phyloP scores from a whole-genome alignment of 2,113 vertebrate species.

The Sapajus apella region DNA sequence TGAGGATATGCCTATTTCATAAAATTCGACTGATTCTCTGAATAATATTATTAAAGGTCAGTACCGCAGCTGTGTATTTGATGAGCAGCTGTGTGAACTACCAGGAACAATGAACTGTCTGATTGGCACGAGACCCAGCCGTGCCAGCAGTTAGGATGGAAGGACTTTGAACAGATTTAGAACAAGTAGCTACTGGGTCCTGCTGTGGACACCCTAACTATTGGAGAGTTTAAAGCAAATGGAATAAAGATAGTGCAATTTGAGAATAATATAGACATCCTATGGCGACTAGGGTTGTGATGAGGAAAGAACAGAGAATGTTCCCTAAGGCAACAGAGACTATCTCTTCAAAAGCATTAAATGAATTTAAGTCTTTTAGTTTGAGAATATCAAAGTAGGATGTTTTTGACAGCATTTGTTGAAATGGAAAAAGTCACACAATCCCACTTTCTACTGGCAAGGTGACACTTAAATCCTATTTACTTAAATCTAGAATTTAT shows the following conservation, averaged over 20 bases:
- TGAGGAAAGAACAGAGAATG: constrained; percentile 19
- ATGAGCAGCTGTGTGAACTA: constrained; percentile 68
- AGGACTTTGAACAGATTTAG: constrained; percentile 56
- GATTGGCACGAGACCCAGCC: constrained; percentile 47
- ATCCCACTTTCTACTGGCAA: constrained; percentile 55
- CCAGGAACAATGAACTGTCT: constrained; percentile 67
- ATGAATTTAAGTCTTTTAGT: constrained; percentile 59
- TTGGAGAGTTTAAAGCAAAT: constrained; percentile 35
- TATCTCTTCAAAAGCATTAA: constrained; percentile 39
- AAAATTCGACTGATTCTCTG: constrained; percentile 53
- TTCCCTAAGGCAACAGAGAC: constrained; percentile 34
- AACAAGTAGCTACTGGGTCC: constrained; percentile 37
- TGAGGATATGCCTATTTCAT: constrained; percentile 42
- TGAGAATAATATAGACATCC: constrained; percentile 35
- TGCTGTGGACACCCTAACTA: constrained; percentile 54
- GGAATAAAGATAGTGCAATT: constrained; percentile 40
- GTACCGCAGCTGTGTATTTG: constrained; percentile 70
- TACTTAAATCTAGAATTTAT: constrained; percentile 34
- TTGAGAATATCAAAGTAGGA: constrained; percentile 64
- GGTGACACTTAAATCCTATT: constrained; percentile 24
- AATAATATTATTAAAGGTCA: constrained; percentile 74
- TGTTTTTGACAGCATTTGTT: constrained; percentile 64
- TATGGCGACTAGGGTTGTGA: not conserved
- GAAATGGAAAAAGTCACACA: constrained; percentile 59
- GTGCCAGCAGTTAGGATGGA: constrained; percentile 25